Base-by-base conservation (phyloP, 92 coral and sea anemone genomes). In the Plumapathes pennacea region DNA sequence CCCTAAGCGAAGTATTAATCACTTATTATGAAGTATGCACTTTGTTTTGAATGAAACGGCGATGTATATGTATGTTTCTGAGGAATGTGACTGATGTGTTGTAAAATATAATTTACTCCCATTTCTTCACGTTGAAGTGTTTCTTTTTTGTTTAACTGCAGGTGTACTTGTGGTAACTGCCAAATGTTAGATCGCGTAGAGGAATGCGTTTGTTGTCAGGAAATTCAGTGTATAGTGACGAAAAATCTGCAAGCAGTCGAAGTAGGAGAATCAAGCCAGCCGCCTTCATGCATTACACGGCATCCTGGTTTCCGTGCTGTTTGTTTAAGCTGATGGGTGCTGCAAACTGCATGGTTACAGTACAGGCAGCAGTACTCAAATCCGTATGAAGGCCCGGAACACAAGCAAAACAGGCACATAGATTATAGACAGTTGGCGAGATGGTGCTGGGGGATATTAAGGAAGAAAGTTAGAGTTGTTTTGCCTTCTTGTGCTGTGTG, bases 401-500 rank as follows among this genome's bases (percentile, higher is more conserved):
- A 68, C 52, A 68, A 68, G 62, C 49, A 34, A 4, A 25, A 36
- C 28, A 22, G 76, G 23, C 73, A 65, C 25, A 38, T 50, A 5
- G 62, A 32, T 23, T 64, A 64, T 39, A 44, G 81, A 20, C 72
- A 62, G 63, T 62, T 53, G 10, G 65, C 60, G 4, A 25, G 81
- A 21, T 73, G 81, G 81, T 73, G 64, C 34, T 73, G 66, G 81
- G 50, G 72, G 5, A 59, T 72, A 22, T 11, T 73, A 17, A 74
- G 82, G 26, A 74, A 68, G 39, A 49, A 74, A 38, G 54, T 75
- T 13, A 40, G 75, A 36, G 69, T 65, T 13, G 69, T 65, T 65
- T 68, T 75, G 28, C 82, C 82, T 38, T 65, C 82, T n/a, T 75
- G 75, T 34, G 82, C 82, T 33, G 75, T 75, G 0, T 44, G 54